Conservation (phyloP, 2,888 invertebrate species). For the Apoda limacodes region DNA sequence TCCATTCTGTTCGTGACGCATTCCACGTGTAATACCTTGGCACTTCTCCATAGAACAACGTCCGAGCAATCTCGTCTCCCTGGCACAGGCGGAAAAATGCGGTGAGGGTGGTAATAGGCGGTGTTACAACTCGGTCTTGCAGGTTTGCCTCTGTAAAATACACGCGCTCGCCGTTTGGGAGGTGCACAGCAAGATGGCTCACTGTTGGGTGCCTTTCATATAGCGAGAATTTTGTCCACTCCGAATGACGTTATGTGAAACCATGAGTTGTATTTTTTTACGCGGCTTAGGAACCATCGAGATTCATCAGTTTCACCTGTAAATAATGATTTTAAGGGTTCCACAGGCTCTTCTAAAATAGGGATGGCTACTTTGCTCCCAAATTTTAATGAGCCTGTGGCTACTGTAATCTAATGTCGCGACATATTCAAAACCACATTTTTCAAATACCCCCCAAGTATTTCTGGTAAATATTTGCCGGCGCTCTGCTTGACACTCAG, state of each 20-base stretch:
- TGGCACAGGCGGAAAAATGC: too few relatives aligned
- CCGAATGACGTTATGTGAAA: conserved; percentile 18
- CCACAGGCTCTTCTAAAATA: conserved; percentile 16
- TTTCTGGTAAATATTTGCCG: conserved; percentile 21
- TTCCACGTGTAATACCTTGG: too few relatives aligned
- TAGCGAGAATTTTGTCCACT: too few relatives aligned
- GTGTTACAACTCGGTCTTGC: too few relatives aligned
- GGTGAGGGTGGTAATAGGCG: too few relatives aligned
- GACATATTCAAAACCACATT: conserved; percentile 23
- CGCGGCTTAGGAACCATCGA: conserved; percentile 16
- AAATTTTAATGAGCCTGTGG: conserved; percentile 21
- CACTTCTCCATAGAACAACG: too few relatives aligned
- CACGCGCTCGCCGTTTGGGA: too few relatives aligned
- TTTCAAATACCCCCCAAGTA: conserved; percentile 18
- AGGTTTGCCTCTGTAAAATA: too few relatives aligned
- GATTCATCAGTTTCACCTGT: conserved; percentile 15
- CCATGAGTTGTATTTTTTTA: conserved; percentile 18
- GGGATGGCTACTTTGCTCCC: conserved; percentile 17
- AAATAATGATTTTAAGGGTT: conserved; percentile 18
- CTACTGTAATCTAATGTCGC: conserved; percentile 19
- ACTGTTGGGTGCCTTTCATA: too few relatives aligned
- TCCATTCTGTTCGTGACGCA: too few relatives aligned
- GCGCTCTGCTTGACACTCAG: conserved; percentile 20
- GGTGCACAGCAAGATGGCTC: too few relatives aligned
- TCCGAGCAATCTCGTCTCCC: too few relatives aligned